Percentiles rank a stretch among this genome's conserved stretches.
phyloP scores from a whole-genome alignment of 2,888 invertebrate species.

The Ctena decussata region DNA sequence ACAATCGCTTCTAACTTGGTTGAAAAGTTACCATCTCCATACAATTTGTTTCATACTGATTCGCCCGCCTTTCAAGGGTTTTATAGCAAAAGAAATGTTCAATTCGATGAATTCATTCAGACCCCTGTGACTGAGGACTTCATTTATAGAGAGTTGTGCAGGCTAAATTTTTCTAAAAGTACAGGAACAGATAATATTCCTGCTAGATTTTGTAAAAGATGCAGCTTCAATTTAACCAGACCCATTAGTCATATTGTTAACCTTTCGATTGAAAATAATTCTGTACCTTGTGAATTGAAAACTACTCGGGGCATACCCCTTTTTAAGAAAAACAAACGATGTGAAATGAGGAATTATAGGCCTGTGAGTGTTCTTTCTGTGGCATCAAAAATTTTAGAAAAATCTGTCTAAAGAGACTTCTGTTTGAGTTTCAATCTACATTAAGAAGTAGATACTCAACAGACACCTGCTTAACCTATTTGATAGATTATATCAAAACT shows the following conservation, averaged over 20 bases:
- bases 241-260: not conserved
- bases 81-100: not conserved
- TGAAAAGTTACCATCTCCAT: not conserved
- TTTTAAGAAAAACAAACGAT: not conserved
- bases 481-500: not conserved
- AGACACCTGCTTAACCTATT: not conserved
- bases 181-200: slow-evolving; percentile 22
- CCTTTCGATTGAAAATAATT: not conserved
- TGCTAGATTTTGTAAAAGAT: slow-evolving; percentile 22
- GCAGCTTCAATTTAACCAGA: not conserved
- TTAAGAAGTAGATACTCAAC: not conserved
- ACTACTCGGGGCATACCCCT: not conserved
- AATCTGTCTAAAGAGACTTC: not conserved
- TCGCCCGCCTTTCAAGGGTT: not conserved
- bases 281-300: not conserved
- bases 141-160: not conserved
- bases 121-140: not conserved
- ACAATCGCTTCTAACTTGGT: not conserved
- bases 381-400: not conserved
- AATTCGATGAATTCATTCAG: not conserved
- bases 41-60: not conserved
- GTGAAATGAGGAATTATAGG: not conserved
- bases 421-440: not conserved
- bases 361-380: not conserved
- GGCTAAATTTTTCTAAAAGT: not conserved